Evolutionary conservation across 2,888 invertebrate genomes (phyloP).

Genomic region (Lithophane socia): DNA sequence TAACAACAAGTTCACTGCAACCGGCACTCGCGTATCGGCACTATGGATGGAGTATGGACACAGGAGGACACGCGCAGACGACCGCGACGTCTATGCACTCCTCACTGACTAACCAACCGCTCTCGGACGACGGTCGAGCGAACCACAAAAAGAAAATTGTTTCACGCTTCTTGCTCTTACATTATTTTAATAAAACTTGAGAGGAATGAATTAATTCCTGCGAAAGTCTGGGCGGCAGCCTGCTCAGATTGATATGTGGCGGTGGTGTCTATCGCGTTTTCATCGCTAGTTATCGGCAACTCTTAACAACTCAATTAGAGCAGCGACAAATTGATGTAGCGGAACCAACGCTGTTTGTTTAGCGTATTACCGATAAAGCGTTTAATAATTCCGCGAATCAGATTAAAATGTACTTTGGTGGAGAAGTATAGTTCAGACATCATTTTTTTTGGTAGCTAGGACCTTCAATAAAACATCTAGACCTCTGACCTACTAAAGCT

Average conservation of each 20-base stretch:
- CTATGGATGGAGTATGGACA: constrained; percentile 37
- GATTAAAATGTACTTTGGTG: constrained; percentile 26
- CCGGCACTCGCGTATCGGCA: constrained; percentile 63
- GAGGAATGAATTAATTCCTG: constrained; percentile 86
- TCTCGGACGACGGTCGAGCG: constrained; percentile 74
- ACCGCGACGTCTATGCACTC: constrained; percentile 80
- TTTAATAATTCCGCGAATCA: constrained; percentile 30
- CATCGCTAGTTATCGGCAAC: constrained; percentile 79
- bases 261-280: constrained; percentile 83
- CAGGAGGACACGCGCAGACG: constrained; percentile 70
- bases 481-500: neutral
- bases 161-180: constrained; percentile 88
- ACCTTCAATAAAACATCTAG: too few species aligned
- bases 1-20: constrained; percentile 71
- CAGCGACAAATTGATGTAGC: constrained; percentile 71
- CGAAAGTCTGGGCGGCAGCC: constrained; percentile 85
- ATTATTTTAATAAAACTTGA: constrained; percentile 86
- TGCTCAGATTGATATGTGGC: constrained; percentile 79
- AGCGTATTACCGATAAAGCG: constrained; percentile 42
- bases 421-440: neutral
- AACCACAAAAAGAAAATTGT: constrained; percentile 88
- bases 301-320: constrained; percentile 79
- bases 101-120: constrained; percentile 82
- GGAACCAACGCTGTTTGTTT: constrained; percentile 67
- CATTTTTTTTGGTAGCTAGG: constrained; percentile 7